phyloP scores from a whole-genome alignment of 2,113 vertebrate species.

The Melanostigma gelatinosum region DNA sequence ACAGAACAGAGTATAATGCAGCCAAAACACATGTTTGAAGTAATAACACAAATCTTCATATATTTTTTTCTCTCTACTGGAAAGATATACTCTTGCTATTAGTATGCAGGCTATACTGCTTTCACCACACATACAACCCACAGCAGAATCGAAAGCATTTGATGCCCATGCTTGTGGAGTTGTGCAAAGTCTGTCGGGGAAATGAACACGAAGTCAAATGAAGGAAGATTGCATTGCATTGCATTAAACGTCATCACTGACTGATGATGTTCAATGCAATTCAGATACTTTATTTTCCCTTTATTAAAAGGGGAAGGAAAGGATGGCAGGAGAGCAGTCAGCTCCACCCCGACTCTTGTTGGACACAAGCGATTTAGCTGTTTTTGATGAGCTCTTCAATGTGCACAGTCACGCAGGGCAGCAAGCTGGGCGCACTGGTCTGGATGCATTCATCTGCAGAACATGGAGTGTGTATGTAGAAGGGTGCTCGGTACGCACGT shows the following conservation, averaged over 20 bases:
- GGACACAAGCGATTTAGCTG: slow-evolving; percentile 32
- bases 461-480: slow-evolving; percentile 30
- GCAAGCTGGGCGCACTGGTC: slow-evolving; percentile 46
- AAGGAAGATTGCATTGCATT: neutral
- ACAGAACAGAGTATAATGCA: neutral
- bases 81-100: slow-evolving; percentile 12
- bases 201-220: slow-evolving; percentile 10
- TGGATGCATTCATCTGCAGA: slow-evolving; percentile 53
- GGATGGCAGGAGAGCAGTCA: slow-evolving; percentile 13
- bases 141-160: slow-evolving; percentile 28
- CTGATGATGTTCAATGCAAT: too few relatives aligned
- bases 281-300: slow-evolving; percentile 1
- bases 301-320: slow-evolving; percentile 3
- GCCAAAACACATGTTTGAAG: slow-evolving; percentile 42
- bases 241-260: neutral
- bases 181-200: slow-evolving; percentile 6
- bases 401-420: slow-evolving; percentile 42
- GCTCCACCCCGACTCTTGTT: neutral
- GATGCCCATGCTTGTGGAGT: slow-evolving; percentile 1
- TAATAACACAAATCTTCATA: slow-evolving; percentile 2
- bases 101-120: slow-evolving; percentile 27
- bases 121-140: slow-evolving; percentile 45
- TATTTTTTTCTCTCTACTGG: neutral
- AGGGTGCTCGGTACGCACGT: slow-evolving; percentile 48
- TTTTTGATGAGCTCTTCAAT: slow-evolving; percentile 55